Base-by-base conservation (phyloP, 37 sponge, comb jelly and placozoan genomes). In the Axinella damicornis region DNA sequence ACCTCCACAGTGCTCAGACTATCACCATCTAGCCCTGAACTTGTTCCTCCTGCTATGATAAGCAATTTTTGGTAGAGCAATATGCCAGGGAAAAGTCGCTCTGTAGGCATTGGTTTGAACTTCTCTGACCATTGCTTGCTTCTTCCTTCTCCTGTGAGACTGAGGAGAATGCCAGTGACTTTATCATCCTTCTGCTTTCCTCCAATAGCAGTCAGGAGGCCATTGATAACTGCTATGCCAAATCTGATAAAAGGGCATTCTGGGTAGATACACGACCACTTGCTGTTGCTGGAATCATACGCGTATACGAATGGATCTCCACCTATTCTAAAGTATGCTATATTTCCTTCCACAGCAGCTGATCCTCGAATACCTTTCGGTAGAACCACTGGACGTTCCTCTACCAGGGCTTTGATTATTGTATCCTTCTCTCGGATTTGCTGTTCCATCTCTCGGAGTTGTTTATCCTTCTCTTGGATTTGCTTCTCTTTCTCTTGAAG, bases 321-420 rank as follows among this genome's bases (percentile, higher is more conserved):
- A 46, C 63, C 63, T 25, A 25, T 27, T 25, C n/a, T 25, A 61
- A 61, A 61, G 63, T 61, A 61, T 6, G 63, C 63, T 13, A 25
- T 61, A 13, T 61, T 61, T 61, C 63, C 63, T 27, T 61, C 63
- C n/a, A 61, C 63, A 14, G 27, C 63, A n/a, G 27, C 63, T 61
- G n/a, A n/a, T 25, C 63, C 63, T 25, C 63, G 63, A n/a, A 61
- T 61, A 5, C 63, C 27, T 25, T 61, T n/a, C 5, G n/a, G 63
- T 2, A 25, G 25, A 14, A 13, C 5, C n/a, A 61, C 63, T 61
- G 63, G n/a, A 5, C 63, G 63, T 25, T 61, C 25, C 25, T 27
- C n/a, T n/a, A n/a, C n/a, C n/a, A n/a, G 63, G 63, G n/a, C 63
- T 27, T 27, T 27, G 63, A 61, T 61, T 5, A 61, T 25, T 6